Conservation (phyloP, 2,797 vertebrate species). For the Sebastiscus albofasciatus region DNA sequence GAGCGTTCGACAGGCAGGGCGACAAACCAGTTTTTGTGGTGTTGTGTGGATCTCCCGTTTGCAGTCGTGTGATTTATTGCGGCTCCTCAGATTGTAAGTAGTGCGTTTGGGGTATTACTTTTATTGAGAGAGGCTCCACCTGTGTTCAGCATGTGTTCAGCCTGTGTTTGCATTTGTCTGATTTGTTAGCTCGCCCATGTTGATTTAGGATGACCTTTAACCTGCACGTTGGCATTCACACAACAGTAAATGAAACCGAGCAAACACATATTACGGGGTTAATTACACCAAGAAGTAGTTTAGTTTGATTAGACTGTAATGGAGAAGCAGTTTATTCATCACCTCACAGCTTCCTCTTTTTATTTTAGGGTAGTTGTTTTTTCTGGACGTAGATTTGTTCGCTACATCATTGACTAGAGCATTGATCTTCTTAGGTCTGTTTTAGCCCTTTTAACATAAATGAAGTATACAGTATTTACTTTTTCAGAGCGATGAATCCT, state of each 20-base stretch:
- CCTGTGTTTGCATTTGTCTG: constrained; percentile 4
- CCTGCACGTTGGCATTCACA: not conserved
- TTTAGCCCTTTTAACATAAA: not conserved
- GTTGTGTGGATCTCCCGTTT: not conserved
- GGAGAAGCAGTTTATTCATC: not conserved
- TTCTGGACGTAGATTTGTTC: not conserved
- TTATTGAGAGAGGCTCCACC: not conserved
- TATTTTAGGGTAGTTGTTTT: not conserved
- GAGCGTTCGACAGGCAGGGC: not conserved
- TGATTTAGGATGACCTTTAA: not conserved
- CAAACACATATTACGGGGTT: not conserved
- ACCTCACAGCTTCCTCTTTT: constrained; percentile 38
- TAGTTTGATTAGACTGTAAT: not conserved
- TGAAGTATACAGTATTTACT: not conserved
- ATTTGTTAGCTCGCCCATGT: constrained; percentile 6
- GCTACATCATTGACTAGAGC: not conserved
- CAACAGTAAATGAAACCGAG: not conserved
- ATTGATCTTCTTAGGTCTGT: not conserved
- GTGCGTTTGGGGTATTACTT: not conserved
- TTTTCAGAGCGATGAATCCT: not conserved
- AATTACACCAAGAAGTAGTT: not conserved
- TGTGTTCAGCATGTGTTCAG: not conserved
- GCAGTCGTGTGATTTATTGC: constrained; percentile 23
- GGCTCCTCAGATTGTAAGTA: not conserved
- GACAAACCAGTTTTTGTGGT: constrained; percentile 19